Evolutionary conservation across 2,797 vertebrate species (phyloP).

Genomic region (Moxostoma hubbsi): DNA sequence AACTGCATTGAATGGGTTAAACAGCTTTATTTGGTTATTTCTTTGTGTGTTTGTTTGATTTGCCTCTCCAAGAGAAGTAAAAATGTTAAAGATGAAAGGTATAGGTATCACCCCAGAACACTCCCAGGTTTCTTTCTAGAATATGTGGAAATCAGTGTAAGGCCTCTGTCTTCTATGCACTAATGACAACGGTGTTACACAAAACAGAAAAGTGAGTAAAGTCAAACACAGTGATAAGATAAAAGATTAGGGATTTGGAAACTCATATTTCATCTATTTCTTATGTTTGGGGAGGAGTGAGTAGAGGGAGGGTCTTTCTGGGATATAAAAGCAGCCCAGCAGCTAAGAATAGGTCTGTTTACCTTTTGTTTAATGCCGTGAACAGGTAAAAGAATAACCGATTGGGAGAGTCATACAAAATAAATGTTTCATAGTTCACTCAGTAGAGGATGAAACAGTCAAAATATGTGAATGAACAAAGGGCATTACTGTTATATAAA

Average conservation of each 20-base stretch:
- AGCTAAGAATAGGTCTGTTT: slow-evolving; percentile 73
- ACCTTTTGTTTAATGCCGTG: slow-evolving; percentile 27
- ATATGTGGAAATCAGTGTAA: background rate
- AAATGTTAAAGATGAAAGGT: background rate
- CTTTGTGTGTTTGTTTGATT: background rate
- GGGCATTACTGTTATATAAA: background rate
- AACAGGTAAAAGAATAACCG: slow-evolving; percentile 24
- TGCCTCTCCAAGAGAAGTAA: background rate
- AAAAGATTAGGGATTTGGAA: slow-evolving; percentile 52
- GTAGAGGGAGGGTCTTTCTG: slow-evolving; percentile 52
- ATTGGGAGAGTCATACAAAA: slow-evolving; percentile 25
- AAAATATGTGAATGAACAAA: background rate
- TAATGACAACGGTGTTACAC: background rate
- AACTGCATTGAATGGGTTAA: background rate
- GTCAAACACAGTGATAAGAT: slow-evolving; percentile 27
- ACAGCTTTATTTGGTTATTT: slow-evolving; percentile 6
- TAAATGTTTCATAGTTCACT: background rate
- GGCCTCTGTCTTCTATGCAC: background rate
- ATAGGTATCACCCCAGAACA: background rate
- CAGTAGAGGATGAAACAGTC: background rate
- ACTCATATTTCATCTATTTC: slow-evolving; percentile 61
- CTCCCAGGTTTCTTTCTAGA: background rate
- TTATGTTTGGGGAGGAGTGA: slow-evolving; percentile 61
- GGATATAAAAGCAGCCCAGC: slow-evolving; percentile 69
- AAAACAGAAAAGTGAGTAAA: background rate